phyloP scores from a whole-genome alignment of 1,140 invertebrate species.

The Pseudomyrmex dendroicus region DNA sequence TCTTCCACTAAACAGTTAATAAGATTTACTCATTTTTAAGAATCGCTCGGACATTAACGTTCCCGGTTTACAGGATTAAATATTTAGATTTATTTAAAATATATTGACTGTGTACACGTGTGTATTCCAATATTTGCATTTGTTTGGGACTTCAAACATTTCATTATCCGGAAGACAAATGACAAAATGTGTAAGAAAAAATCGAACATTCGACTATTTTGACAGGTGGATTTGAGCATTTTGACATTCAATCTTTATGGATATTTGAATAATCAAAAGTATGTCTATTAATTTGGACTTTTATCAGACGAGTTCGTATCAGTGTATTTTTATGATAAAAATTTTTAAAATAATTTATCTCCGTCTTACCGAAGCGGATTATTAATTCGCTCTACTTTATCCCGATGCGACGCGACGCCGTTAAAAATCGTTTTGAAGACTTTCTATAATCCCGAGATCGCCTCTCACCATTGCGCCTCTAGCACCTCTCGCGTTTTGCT shows the following conservation, averaged over 20 bases:
- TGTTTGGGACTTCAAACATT: background rate
- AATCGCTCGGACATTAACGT: background rate
- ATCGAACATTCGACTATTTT: background rate
- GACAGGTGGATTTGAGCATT: background rate
- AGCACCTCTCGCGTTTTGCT: slow-evolving; percentile 25
- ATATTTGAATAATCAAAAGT: background rate
- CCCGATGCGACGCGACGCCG: background rate
- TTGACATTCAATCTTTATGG: background rate
- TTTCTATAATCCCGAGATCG: slow-evolving; percentile 59
- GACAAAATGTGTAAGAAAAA: no score
- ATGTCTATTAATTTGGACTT: background rate
- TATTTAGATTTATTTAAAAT: no score
- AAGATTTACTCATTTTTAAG: no score
- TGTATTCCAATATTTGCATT: background rate
- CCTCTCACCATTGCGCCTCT: slow-evolving; percentile 38
- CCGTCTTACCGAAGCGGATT: background rate
- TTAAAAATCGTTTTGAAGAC: slow-evolving; percentile 53
- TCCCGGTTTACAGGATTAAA: no score
- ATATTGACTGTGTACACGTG: background rate
- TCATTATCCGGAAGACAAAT: background rate
- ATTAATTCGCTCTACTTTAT: slow-evolving; percentile 58
- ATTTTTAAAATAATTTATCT: slow-evolving; percentile 27
- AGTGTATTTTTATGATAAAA: background rate
- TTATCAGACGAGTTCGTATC: background rate
- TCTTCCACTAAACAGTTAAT: no score